These are phyloP conservation scores for Dipodomys merriami DNA, from an alignment of 2,113 vertebrate genomes.

Conservation along the genomic window DNA sequence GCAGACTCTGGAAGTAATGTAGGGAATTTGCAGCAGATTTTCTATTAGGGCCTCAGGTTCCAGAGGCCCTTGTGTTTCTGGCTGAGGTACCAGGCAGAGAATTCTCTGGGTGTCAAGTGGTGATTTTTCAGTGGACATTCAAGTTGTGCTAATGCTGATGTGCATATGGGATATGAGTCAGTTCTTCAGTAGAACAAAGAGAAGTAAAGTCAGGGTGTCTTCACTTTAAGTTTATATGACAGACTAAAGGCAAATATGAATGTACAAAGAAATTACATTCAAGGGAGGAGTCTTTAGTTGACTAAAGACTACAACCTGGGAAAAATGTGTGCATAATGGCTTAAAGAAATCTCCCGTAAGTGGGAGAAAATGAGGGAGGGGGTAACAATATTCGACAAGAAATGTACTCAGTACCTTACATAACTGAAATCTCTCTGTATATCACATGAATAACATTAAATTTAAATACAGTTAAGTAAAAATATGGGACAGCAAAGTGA, in stretches of 20 bases:
- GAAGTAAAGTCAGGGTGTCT: background rate
- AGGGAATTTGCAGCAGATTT: background rate
- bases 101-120: background rate
- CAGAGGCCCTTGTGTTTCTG: background rate
- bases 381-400: no score
- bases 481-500: background rate
- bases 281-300: background rate
- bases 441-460: no score
- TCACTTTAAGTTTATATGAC: background rate
- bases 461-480: no score
- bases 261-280: background rate
- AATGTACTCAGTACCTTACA: no score
- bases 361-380: no score
- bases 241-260: background rate
- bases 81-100: background rate
- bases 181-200: background rate
- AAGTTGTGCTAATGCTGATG: background rate
- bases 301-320: background rate
- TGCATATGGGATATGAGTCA: background rate
- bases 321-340: no score
- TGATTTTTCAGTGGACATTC: background rate
- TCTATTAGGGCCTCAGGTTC: background rate
- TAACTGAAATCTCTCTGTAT: no score
- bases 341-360: no score
- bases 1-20: background rate